Conservation (phyloP, 2,888 invertebrate genomes). For the Scrobipalpa costella region DNA sequence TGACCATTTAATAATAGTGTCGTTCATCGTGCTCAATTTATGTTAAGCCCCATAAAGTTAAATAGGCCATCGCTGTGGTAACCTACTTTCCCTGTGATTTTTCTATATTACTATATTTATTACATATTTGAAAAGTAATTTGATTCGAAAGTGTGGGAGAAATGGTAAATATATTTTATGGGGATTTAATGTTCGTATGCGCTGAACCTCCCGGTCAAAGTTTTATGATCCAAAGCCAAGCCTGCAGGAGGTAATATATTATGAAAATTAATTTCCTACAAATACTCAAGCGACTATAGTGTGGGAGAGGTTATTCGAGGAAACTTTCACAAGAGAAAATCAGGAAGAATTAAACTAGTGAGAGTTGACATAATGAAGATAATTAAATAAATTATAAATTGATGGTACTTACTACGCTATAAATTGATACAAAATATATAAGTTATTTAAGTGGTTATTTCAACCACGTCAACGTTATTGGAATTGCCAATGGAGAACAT, state of each 20-base stretch:
- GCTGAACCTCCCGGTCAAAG: constrained; percentile 34
- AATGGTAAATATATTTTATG: constrained; percentile 38
- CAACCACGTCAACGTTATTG: background rate
- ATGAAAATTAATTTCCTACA: constrained; percentile 35
- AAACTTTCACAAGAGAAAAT: constrained; percentile 35
- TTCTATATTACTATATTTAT: constrained; percentile 34
- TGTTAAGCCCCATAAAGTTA: constrained; percentile 36
- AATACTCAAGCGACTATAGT: constrained; percentile 28
- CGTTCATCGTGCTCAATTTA: constrained; percentile 35
- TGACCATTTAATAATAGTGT: constrained; percentile 24
- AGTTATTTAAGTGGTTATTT: background rate
- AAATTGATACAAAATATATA: background rate
- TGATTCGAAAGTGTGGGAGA: constrained; percentile 43
- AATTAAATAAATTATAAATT: background rate
- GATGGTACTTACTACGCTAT: background rate
- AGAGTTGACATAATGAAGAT: constrained; percentile 1
- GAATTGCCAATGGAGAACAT: background rate
- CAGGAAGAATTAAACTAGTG: constrained; percentile 12
- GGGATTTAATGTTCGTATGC: constrained; percentile 34
- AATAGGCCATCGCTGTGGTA: constrained; percentile 47
- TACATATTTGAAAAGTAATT: constrained; percentile 34
- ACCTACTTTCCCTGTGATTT: constrained; percentile 61
- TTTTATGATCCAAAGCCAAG: constrained; percentile 35
- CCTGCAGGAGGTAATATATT: constrained; percentile 35
- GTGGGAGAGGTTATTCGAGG: constrained; percentile 34